Percentiles rank a stretch among this genome's conserved stretches.
These are phyloP conservation scores for Monoplex corrugatus DNA, from an alignment of 2,888 invertebrate genomes.

Conservation along the genomic window DNA sequence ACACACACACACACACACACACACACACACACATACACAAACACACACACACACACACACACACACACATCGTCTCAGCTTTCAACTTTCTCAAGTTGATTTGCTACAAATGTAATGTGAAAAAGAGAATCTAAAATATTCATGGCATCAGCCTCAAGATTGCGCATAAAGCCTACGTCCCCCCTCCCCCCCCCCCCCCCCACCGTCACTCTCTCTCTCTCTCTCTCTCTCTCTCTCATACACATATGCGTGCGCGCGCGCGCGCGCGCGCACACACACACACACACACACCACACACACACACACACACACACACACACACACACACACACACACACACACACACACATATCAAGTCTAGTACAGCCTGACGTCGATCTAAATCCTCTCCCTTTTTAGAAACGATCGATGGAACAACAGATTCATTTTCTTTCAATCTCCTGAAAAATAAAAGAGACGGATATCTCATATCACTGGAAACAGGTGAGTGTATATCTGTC, in stretches of 20 bases:
- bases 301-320: background rate
- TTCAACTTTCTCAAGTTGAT: no score
- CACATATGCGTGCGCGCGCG: background rate
- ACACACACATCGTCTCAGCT: background rate
- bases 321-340: no score
- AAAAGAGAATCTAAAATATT: background rate
- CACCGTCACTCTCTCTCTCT: background rate
- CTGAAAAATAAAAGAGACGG: background rate
- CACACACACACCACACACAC: background rate
- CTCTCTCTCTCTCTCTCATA: background rate
- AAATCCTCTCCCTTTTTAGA: no score
- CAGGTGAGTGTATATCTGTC: background rate
- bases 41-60: background rate
- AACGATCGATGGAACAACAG: background rate
- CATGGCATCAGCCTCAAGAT: background rate
- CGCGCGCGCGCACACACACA: background rate
- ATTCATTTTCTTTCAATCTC: background rate
- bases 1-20: background rate
- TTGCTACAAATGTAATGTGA: no score
- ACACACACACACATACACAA: background rate
- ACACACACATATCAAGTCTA: background rate
- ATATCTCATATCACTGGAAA: background rate
- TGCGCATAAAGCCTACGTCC: background rate
- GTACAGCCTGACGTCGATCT: no score
- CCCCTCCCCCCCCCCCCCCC: background rate